Conservation (phyloP, 2,113 vertebrate species). For the Elanoides forficatus region DNA sequence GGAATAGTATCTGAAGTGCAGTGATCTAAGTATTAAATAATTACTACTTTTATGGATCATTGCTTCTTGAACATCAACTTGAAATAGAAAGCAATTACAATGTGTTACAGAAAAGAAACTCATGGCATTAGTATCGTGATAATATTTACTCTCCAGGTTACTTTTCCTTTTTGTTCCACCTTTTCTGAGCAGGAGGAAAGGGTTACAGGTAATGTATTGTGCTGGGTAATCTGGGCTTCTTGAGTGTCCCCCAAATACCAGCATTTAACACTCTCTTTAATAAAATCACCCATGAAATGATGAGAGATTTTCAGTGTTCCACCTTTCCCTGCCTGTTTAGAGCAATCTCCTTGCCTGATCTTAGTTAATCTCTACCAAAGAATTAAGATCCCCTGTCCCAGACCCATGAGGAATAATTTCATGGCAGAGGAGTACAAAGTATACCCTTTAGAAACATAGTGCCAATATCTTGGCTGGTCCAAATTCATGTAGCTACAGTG, state of each 20-base stretch:
- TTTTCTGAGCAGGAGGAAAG: neutral
- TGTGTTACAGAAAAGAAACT: neutral
- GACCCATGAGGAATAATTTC: neutral
- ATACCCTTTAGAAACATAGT: neutral
- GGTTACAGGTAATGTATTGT: neutral
- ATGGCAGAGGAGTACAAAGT: neutral
- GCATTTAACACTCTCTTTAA: neutral
- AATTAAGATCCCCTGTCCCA: neutral
- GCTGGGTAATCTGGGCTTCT: neutral
- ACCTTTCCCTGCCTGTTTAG: neutral
- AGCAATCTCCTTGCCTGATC: neutral
- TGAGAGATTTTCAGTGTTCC: neutral
- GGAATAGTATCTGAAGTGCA: neutral
- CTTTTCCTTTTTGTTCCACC: neutral
- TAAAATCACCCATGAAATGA: neutral
- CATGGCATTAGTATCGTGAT: neutral
- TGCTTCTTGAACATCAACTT: neutral
- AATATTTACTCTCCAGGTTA: neutral
- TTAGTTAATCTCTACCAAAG: neutral
- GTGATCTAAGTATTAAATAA: conserved; percentile 16
- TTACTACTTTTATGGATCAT: neutral
- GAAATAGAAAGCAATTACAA: neutral
- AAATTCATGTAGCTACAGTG: neutral
- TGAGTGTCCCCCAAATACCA: neutral
- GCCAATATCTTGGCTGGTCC: neutral